Evolutionary conservation across 2,113 vertebrate species (phyloP).

Genomic region (Chionomys nivalis): DNA sequence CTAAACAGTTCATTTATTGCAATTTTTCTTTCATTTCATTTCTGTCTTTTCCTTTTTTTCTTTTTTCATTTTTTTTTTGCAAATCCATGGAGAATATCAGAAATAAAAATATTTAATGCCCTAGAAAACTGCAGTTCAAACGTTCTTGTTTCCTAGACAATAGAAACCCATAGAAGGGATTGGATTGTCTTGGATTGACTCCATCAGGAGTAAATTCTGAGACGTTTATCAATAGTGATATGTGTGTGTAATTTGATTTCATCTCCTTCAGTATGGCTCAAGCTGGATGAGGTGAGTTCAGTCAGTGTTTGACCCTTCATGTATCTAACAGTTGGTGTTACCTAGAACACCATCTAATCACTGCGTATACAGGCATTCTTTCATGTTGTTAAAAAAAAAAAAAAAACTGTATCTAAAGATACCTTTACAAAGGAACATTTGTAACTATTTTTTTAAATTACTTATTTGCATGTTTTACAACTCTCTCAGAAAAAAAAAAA

Average conservation of each 20-base stretch:
- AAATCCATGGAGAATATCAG: background rate
- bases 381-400: background rate
- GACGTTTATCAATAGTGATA: background rate
- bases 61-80: background rate
- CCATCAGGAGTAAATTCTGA: background rate
- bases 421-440: background rate
- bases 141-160: constrained; percentile 17
- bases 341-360: background rate
- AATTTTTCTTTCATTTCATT: background rate
- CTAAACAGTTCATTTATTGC: background rate
- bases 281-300: background rate
- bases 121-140: background rate
- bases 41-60: too few relatives aligned
- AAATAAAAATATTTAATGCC: background rate
- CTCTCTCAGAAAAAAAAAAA: background rate
- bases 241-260: background rate
- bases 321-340: background rate
- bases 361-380: background rate
- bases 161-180: background rate
- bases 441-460: background rate
- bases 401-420: background rate
- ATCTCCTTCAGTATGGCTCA: background rate
- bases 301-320: background rate
- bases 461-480: background rate
- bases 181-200: background rate